Percentiles rank a stretch among this genome's conserved stretches.
phyloP scores from a whole-genome alignment of 2,113 vertebrate species.

The Orcinus orca region DNA sequence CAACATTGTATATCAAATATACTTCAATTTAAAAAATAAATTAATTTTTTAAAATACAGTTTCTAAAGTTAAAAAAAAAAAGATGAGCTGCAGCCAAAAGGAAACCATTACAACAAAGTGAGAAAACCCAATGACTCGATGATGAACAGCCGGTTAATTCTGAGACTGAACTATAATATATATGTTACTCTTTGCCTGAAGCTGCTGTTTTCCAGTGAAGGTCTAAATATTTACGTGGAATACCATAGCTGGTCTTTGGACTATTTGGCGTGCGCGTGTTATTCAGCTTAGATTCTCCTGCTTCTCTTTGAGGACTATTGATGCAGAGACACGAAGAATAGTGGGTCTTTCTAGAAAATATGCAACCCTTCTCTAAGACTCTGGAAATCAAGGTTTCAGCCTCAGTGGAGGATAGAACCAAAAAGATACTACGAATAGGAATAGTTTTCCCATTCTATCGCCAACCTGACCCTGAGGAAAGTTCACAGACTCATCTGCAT shows the following conservation, averaged over 20 bases:
- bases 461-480: neutral
- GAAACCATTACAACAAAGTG: neutral
- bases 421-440: neutral
- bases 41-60: neutral
- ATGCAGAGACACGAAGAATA: neutral
- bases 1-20: neutral
- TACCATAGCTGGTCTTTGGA: neutral
- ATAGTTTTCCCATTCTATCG: neutral
- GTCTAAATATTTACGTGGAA: neutral
- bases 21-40: neutral
- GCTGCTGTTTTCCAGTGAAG: neutral
- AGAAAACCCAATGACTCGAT: neutral
- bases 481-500: neutral
- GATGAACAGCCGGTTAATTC: neutral
- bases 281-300: neutral
- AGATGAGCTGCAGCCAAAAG: neutral
- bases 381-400: neutral
- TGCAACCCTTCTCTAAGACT: neutral
- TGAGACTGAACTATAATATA: neutral
- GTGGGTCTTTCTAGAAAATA: neutral
- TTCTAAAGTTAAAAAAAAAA: neutral
- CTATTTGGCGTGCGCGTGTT: neutral
- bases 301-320: conserved; percentile 4
- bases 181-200: neutral
- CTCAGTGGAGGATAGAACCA: neutral